phyloP scores from a whole-genome alignment of 2,888 invertebrate genomes.

The Anthrax anthrax region DNA sequence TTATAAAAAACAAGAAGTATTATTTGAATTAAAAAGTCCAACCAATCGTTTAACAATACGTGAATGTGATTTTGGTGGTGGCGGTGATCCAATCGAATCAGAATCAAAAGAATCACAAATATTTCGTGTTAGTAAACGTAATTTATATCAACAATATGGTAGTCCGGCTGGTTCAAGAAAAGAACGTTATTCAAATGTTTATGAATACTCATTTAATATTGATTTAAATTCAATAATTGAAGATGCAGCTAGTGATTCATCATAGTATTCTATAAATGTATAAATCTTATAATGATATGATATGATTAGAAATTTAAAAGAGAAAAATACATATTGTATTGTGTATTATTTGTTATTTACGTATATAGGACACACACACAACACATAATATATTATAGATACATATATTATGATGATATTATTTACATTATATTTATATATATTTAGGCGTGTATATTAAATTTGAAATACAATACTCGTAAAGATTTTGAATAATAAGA shows the following conservation, averaged over 20 bases:
- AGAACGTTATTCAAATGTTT: conserved; percentile 34
- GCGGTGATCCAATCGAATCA: conserved; percentile 34
- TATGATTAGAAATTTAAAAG: not conserved
- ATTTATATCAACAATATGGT: conserved; percentile 34
- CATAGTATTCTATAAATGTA: conserved; percentile 26
- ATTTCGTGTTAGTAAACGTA: conserved; percentile 36
- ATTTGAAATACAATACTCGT: too few species aligned
- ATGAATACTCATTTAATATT: conserved; percentile 35
- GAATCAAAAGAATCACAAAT: conserved; percentile 35
- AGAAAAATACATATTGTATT: not conserved
- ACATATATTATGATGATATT: too few species aligned
- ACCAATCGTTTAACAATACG: conserved; percentile 33
- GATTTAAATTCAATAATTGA: conserved; percentile 36
- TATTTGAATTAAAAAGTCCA: conserved; percentile 32
- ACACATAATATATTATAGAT: too few species aligned
- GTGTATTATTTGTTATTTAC: not conserved
- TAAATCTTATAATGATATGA: too few species aligned
- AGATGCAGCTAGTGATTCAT: conserved; percentile 35
- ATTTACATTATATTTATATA: too few species aligned
- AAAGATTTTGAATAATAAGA: too few species aligned
- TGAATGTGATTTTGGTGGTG: conserved; percentile 35
- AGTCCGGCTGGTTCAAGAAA: conserved; percentile 33
- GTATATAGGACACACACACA: too few species aligned
- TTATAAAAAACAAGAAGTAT: conserved; percentile 30
- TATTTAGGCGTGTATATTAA: too few species aligned